These are phyloP conservation scores for Camponotus floridanus DNA, from an alignment of 1,140 invertebrate species.

Conservation along the genomic window DNA sequence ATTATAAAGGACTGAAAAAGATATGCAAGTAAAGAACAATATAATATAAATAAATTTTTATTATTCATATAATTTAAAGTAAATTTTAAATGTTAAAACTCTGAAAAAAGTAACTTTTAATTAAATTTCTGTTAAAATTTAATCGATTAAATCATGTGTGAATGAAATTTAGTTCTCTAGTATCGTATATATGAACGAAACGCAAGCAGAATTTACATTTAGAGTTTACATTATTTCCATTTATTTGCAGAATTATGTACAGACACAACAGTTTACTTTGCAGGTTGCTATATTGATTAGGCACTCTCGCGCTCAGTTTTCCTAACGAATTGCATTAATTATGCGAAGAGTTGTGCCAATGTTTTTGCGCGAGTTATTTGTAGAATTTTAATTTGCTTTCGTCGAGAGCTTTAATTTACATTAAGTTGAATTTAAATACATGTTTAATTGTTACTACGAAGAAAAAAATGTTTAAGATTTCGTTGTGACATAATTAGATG, in stretches of 20 bases:
- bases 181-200: not conserved
- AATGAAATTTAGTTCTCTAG: not conserved
- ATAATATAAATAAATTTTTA: not conserved
- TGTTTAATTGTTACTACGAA: not conserved
- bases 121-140: not conserved
- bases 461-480: not conserved
- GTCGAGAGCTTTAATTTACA: not conserved
- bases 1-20: not conserved
- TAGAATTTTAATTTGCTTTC: conserved; percentile 17
- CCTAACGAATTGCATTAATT: conserved; percentile 48
- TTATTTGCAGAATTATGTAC: not conserved
- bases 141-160: not conserved
- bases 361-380: not conserved
- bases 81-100: not conserved
- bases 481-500: not conserved
- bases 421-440: conserved; percentile 16
- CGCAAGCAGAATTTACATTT: not conserved
- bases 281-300: conserved; percentile 30
- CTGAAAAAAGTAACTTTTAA: not conserved
- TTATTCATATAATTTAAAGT: not conserved
- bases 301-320: conserved; percentile 9
- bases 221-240: not conserved
- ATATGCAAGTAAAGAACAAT: not conserved
- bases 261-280: not conserved
- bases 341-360: not conserved